Evolutionary conservation across 2,113 vertebrate species (phyloP).

Genomic region (Petrocephalus microphthalmus): DNA sequence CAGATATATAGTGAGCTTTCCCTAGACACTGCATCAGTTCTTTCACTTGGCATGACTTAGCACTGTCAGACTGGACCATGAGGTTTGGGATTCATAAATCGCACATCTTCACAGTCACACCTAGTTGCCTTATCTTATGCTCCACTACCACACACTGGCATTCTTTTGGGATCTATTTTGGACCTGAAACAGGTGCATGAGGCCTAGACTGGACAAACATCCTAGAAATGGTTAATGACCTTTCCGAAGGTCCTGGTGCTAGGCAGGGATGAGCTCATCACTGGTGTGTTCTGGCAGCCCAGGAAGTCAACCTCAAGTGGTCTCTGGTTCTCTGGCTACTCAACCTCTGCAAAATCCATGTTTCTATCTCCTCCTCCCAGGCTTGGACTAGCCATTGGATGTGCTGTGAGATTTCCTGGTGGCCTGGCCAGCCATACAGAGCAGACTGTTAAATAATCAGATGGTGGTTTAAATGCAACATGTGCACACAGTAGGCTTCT

Average conservation of each 20-base stretch:
- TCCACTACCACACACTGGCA: not conserved
- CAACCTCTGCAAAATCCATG: not conserved
- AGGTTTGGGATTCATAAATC: not conserved
- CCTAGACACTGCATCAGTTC: not conserved
- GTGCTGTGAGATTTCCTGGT: not conserved
- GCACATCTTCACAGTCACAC: not conserved
- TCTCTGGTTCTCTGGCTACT: not conserved
- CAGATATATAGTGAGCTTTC: not conserved
- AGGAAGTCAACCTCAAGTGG: not conserved
- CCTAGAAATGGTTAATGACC: not conserved
- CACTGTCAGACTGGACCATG: not conserved
- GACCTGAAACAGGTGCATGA: not conserved
- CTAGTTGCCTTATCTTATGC: not conserved
- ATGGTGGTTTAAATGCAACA: not conserved
- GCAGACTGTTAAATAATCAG: not conserved
- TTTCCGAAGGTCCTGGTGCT: not conserved
- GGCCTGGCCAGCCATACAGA: not conserved
- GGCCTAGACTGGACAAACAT: not conserved
- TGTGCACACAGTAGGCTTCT: not conserved
- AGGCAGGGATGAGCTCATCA: not conserved
- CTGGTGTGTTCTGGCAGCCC: not conserved
- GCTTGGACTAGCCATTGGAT: not conserved
- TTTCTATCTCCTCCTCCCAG: not conserved
- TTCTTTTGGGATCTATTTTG: not conserved
- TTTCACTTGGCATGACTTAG: not conserved